A percentile compares a stretch with the other conserved stretches of the same genome.
These are phyloP conservation scores for Antrozous pallidus DNA, from an alignment of 2,797 vertebrate species.

Conservation along the genomic window DNA sequence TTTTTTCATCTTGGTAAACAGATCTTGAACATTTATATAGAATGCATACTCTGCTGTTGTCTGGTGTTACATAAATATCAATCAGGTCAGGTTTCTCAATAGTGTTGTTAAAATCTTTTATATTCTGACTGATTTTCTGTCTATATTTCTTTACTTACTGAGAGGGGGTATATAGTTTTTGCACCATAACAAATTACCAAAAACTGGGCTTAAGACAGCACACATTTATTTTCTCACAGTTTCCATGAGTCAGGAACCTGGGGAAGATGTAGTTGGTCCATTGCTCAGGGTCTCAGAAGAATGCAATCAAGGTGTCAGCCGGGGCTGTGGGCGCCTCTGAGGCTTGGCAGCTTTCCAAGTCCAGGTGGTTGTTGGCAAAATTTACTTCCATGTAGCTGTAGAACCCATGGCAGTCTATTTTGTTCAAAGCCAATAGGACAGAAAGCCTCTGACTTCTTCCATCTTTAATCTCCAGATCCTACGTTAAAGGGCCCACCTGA, in stretches of 20 bases:
- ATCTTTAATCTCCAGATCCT: not conserved
- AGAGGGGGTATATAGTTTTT: not conserved
- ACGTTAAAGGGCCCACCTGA: not conserved
- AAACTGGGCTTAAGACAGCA: not conserved
- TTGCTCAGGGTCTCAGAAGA: not conserved
- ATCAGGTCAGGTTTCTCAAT: not conserved
- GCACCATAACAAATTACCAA: not conserved
- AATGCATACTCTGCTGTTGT: not conserved
- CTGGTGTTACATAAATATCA: not conserved
- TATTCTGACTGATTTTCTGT: not conserved
- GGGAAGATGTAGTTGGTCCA: not conserved
- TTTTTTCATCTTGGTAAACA: not conserved
- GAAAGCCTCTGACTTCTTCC: not conserved
- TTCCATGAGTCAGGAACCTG: not conserved
- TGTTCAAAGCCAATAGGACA: not conserved
- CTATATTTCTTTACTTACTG: not conserved
- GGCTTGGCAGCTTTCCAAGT: not conserved
- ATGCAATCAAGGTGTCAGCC: not conserved
- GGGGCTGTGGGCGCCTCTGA: not conserved
- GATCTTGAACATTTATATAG: not conserved
- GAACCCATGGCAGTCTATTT: not conserved
- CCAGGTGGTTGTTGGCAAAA: not conserved
- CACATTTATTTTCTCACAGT: not conserved
- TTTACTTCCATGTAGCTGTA: not conserved
- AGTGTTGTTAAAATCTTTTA: not conserved